phyloP scores from a whole-genome alignment of 2,888 invertebrate genomes.

The Aethes cnicana region DNA sequence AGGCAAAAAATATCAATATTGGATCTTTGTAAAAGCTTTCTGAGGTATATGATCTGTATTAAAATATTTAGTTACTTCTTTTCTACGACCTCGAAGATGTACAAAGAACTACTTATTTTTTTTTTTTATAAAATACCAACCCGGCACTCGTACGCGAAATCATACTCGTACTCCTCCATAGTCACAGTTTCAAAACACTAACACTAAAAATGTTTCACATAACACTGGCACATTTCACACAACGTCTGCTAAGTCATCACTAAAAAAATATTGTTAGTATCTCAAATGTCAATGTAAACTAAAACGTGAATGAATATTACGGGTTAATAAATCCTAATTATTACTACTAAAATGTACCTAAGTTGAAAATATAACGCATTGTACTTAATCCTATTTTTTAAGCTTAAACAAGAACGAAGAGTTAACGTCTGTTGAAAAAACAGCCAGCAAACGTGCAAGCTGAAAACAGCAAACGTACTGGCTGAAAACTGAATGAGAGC shows the following conservation, averaged over 20 bases:
- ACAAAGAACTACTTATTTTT: too few relatives aligned
- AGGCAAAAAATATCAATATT: too few relatives aligned
- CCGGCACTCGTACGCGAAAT: constrained; percentile 86
- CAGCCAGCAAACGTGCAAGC: constrained; percentile 26
- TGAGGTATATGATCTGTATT: too few relatives aligned
- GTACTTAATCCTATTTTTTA: too few relatives aligned
- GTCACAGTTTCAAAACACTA: constrained; percentile 45
- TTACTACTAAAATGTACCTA: too few relatives aligned
- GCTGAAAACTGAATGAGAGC: constrained; percentile 75
- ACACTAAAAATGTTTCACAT: constrained; percentile 39
- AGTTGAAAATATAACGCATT: too few relatives aligned
- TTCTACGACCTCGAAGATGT: too few relatives aligned
- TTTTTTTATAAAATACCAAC: constrained; percentile 57
- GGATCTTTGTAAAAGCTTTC: too few relatives aligned
- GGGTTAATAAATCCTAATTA: too few relatives aligned
- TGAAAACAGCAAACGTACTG: constrained; percentile 52
- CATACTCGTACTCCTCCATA: constrained; percentile 83
- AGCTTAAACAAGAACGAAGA: too few relatives aligned
- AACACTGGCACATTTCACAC: constrained; percentile 45
- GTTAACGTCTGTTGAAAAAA: too few relatives aligned
- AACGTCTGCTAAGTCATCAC: constrained; percentile 42
- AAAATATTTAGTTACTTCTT: too few relatives aligned
- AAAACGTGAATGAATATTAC: constrained; percentile 32
- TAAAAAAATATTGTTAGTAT: constrained; percentile 9
- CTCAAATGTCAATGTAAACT: constrained; percentile 45